Conservation (phyloP, 2,888 invertebrate genomes). For the Listrodromus nycthemerus region DNA sequence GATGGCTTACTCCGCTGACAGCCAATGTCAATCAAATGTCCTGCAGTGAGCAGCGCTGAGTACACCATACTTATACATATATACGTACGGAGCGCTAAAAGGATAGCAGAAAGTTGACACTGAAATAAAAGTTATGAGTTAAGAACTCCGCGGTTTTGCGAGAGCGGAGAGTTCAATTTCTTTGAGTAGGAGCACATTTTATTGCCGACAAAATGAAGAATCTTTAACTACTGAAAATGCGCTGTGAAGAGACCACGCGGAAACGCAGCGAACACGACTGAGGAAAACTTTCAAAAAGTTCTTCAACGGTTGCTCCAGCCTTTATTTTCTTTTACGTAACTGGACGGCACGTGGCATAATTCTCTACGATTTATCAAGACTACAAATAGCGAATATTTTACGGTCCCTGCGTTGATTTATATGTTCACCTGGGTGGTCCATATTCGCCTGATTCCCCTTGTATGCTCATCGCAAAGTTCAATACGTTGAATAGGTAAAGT, state of each 20-base stretch:
- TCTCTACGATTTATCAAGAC: background rate
- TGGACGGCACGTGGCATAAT: background rate
- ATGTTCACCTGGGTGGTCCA: background rate
- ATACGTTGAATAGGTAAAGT: background rate
- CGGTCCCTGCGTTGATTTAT: background rate
- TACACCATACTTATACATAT: background rate
- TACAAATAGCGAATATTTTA: background rate
- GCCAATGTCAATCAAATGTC: background rate
- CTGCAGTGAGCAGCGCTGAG: background rate
- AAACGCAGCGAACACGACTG: background rate
- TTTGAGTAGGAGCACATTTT: background rate
- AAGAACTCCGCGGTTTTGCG: background rate
- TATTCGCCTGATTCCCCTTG: background rate
- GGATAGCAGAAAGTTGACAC: background rate
- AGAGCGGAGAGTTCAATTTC: background rate
- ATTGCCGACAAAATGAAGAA: background rate
- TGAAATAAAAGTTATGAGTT: background rate
- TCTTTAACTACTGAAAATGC: slow-evolving; percentile 3
- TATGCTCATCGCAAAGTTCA: background rate
- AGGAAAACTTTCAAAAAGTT: slow-evolving; percentile 15
- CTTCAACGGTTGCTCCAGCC: background rate
- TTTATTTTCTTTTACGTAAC: background rate
- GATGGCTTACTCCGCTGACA: background rate
- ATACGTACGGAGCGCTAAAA: background rate
- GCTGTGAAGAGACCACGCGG: background rate